Evolutionary conservation across 2,797 vertebrate genomes (phyloP).

Genomic region (Sandelia bainsii): DNA sequence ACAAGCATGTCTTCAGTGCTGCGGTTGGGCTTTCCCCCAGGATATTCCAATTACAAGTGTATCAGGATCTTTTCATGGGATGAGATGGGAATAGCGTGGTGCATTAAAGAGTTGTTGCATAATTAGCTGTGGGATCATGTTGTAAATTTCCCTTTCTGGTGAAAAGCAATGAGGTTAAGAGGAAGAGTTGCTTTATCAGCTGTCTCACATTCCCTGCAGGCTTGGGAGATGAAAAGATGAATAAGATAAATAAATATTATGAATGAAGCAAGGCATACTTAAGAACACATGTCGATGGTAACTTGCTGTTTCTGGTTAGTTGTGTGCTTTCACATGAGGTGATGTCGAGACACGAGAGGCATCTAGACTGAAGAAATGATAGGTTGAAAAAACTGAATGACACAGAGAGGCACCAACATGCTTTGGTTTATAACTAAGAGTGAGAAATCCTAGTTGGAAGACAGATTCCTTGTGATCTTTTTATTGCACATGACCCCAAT

Average conservation of each 20-base stretch:
- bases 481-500: slow-evolving; percentile 19
- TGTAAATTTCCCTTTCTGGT: slow-evolving; percentile 72
- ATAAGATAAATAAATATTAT: slow-evolving; percentile 69
- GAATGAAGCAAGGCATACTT: slow-evolving; percentile 51
- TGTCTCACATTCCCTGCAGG: slow-evolving; percentile 53
- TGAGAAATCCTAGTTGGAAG: slow-evolving; percentile 17
- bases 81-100: slow-evolving; percentile 55
- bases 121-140: slow-evolving; percentile 77
- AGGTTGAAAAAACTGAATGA: slow-evolving; percentile 2
- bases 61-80: slow-evolving; percentile 70
- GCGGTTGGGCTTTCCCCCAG: slow-evolving; percentile 77
- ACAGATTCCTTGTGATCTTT: slow-evolving; percentile 38
- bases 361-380: slow-evolving; percentile 32
- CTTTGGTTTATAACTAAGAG: slow-evolving; percentile 28
- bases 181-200: slow-evolving; percentile 73
- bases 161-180: slow-evolving; percentile 53
- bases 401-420: slow-evolving; percentile 3
- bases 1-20: slow-evolving; percentile 58
- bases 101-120: slow-evolving; percentile 72
- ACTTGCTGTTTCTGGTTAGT: slow-evolving; percentile 30
- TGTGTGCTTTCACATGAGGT: slow-evolving; percentile 31
- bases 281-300: slow-evolving; percentile 33
- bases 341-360: slow-evolving; percentile 50
- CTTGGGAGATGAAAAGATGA: slow-evolving; percentile 35
- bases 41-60: slow-evolving; percentile 70